Base-by-base conservation (phyloP, 2,113 vertebrate genomes). In the Vulpes vulpes region DNA sequence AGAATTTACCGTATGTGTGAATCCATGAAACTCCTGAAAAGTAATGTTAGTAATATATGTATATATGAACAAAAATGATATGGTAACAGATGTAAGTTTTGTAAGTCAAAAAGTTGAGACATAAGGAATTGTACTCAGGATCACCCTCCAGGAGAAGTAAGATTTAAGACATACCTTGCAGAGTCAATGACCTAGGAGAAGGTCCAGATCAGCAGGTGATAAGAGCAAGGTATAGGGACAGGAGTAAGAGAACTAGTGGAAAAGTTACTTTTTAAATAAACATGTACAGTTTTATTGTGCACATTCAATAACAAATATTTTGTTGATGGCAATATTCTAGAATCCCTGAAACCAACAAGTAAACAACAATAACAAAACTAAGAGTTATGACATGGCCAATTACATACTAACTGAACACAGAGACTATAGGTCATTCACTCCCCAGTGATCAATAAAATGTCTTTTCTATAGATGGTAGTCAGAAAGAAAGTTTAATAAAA, bases 221-320 rank as follows among this genome's bases (percentile, higher is more conserved):
- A 27, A 35, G n/a, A 84, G 2, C 38, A 43, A 57, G 11, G 1
- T 12, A 14, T 0, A 53, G 4, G 17, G 5, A 74, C 43, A 1
- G 7, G 25, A 71, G 11, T 62, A 49, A 76, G 49, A 30, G 15
- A 5, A 11, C 15, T 85, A 30, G 4, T 78, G 20, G 9, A 30
- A 27, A 23, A 65, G 19, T 62, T 76, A 69, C 15, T 91, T 96
- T 92, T 92, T 53, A 73, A 90, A 69, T 78, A 53, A 94, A 60
- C 4, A 19, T 11, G 2, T 32, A 23, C 14, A 89, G 1, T 32
- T 83, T 43, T 89, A 65, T 23, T 57, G 53, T 83, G 5, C 25
- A 95, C 2, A 57, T 65, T 97, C 86, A 87, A 35, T 69, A 60
- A 69, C 22, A 60, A 35, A 2, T 57, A 38, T 30, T 78, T 38